Evolutionary conservation across 2,797 vertebrate genomes (phyloP).

Genomic region (Champsocephalus gunnari): DNA sequence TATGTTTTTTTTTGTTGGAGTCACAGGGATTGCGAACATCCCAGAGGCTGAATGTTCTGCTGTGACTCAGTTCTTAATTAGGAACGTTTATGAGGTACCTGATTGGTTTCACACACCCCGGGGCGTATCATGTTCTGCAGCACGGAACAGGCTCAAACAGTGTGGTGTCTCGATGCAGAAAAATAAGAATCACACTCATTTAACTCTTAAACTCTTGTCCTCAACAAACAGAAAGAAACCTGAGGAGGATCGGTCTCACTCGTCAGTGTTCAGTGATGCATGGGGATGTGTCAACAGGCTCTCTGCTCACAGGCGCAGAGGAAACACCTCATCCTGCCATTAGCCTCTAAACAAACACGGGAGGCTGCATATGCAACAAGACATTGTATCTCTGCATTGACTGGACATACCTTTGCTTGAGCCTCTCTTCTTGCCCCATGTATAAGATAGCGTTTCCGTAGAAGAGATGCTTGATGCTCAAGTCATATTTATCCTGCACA

Average conservation of each 20-base stretch:
- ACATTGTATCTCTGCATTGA: conserved; percentile 12
- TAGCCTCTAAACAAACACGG: conserved; percentile 72
- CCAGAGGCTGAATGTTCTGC: conserved; percentile 22
- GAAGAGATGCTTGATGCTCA: conserved; percentile 72
- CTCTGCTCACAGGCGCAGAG: conserved; percentile 47
- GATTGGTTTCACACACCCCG: conserved; percentile 35
- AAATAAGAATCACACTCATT: conserved; percentile 40
- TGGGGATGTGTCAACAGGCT: conserved; percentile 63
- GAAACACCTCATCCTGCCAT: conserved; percentile 73
- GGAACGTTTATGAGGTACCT: conserved; percentile 16
- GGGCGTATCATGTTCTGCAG: conserved; percentile 36
- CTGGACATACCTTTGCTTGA: conserved; percentile 70
- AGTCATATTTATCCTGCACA: conserved; percentile 66
- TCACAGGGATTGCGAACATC: conserved; percentile 21
- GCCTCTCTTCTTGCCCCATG: conserved; percentile 61
- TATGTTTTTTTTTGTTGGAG: conserved; percentile 27
- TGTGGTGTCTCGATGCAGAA: neutral
- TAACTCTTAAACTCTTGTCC: conserved; percentile 48
- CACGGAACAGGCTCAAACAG: conserved; percentile 43
- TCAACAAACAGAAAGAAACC: conserved; percentile 66
- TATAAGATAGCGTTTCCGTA: conserved; percentile 71
- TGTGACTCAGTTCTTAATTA: conserved; percentile 19
- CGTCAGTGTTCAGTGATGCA: conserved; percentile 57
- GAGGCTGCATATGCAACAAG: conserved; percentile 15
- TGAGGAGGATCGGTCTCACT: conserved; percentile 51